A percentile compares a stretch with the other conserved stretches of the same genome.
Evolutionary conservation across 1,140 invertebrate species (phyloP).

Genomic region (Bombus confusus): DNA sequence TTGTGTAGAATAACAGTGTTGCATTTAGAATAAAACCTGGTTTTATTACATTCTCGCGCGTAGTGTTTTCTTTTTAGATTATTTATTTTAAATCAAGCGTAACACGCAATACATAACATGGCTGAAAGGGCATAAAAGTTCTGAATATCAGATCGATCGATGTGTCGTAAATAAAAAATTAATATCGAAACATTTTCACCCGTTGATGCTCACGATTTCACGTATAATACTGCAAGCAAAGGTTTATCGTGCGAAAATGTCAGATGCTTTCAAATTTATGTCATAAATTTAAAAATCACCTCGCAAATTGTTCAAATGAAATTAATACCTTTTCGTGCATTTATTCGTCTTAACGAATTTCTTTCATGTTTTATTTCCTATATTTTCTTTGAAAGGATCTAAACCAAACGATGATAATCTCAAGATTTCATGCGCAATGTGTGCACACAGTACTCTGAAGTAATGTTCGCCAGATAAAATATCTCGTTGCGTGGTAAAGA

Average conservation of each 20-base stretch:
- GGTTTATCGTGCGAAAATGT: background rate
- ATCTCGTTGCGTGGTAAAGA: background rate
- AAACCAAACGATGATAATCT: background rate
- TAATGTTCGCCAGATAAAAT: background rate
- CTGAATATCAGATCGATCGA: too few species aligned
- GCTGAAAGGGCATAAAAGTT: too few species aligned
- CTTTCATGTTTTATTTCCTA: too few species aligned
- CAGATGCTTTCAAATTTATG: background rate
- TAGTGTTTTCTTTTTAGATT: background rate
- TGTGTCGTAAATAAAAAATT: background rate
- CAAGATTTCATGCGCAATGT: background rate
- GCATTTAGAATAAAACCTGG: too few species aligned
- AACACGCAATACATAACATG: too few species aligned
- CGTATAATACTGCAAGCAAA: background rate
- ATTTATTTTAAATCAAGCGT: too few species aligned
- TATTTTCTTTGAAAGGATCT: too few species aligned
- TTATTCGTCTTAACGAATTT: background rate
- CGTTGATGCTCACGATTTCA: background rate
- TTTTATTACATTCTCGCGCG: background rate
- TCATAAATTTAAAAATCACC: background rate
- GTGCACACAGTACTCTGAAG: too few species aligned
- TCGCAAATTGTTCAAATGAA: background rate
- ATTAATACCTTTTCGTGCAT: background rate
- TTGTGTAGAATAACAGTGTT: too few species aligned
- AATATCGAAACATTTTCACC: background rate